These are phyloP conservation scores for Calephelis nemesis DNA, from an alignment of 1,140 invertebrate genomes.

Conservation along the genomic window DNA sequence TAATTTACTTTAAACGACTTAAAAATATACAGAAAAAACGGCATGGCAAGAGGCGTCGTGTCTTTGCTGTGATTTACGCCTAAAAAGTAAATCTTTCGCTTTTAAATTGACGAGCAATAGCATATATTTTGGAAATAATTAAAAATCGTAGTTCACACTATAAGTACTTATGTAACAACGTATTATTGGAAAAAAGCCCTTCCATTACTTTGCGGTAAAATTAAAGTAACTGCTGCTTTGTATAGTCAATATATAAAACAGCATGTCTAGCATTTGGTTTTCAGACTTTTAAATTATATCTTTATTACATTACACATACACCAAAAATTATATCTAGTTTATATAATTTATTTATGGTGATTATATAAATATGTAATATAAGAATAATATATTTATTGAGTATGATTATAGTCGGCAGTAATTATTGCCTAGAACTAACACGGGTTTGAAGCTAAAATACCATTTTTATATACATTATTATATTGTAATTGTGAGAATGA, in stretches of 20 bases:
- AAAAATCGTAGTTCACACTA: no score
- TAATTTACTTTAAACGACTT: no score
- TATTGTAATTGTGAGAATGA: conserved; percentile 9
- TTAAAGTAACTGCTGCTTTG: conserved; percentile 2
- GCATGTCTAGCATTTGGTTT: neutral
- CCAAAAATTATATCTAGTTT: conserved; percentile 14
- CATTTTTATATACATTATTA: neutral
- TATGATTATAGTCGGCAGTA: neutral
- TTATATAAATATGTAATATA: conserved; percentile 13
- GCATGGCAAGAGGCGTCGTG: no score
- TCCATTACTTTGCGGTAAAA: no score
- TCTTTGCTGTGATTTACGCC: no score
- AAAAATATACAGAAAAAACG: no score
- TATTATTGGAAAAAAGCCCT: no score
- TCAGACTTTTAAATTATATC: neutral
- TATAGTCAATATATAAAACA: conserved; percentile 8
- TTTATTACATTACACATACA: conserved; percentile 2
- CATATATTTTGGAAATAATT: no score
- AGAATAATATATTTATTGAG: conserved; percentile 10
- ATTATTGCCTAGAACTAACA: neutral
- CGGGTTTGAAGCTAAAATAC: neutral
- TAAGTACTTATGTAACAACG: no score
- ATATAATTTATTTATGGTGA: conserved; percentile 12
- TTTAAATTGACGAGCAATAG: no score
- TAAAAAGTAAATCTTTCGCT: no score